Evolutionary conservation across 2,113 vertebrate genomes (phyloP).

Genomic region (Lophura nycthemera): DNA sequence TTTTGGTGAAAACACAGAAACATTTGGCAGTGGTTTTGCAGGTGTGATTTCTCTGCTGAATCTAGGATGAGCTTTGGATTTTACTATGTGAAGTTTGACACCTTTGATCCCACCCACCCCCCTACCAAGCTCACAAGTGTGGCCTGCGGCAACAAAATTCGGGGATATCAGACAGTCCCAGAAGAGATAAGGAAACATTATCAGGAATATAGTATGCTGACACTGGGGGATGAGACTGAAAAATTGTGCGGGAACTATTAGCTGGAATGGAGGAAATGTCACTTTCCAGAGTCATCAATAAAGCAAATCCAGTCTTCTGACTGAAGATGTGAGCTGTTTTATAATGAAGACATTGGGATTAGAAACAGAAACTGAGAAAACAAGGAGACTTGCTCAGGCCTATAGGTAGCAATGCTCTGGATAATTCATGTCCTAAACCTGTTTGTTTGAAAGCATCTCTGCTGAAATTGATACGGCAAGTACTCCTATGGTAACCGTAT

Average conservation of each 20-base stretch:
- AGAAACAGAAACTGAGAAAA: not conserved
- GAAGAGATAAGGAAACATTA: not conserved
- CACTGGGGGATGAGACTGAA: not conserved
- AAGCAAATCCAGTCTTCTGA: not conserved
- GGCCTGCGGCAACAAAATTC: not conserved
- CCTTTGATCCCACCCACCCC: not conserved
- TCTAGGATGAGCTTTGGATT: not conserved
- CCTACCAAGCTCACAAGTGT: not conserved
- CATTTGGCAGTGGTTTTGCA: not conserved
- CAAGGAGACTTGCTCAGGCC: not conserved
- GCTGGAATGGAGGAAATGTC: not conserved
- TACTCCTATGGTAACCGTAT: accelerated
- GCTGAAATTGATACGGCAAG: not conserved
- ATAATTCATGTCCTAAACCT: not conserved
- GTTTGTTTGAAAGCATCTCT: not conserved
- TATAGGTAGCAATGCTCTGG: not conserved
- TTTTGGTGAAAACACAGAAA: slow-evolving; percentile 10
- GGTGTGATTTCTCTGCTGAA: not conserved
- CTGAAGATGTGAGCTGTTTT: not conserved
- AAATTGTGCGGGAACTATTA: accelerated
- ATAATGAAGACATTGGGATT: not conserved
- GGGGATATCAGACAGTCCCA: not conserved
- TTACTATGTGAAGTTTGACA: not conserved
- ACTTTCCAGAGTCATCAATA: not conserved
- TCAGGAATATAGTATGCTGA: not conserved